phyloP scores from a whole-genome alignment of 1,140 invertebrate genomes.

The Apis dorsata region DNA sequence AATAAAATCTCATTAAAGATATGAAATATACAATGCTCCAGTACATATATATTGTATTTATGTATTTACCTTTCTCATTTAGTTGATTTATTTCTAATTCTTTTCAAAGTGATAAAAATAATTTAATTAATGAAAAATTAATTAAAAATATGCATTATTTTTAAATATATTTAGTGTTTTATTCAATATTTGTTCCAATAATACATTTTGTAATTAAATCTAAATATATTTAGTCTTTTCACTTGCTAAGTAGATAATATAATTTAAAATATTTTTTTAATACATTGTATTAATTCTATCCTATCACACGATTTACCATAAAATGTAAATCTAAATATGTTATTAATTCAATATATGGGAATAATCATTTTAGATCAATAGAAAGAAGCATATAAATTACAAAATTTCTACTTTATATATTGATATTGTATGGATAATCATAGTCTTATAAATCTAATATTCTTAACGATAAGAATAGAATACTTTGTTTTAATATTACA shows the following conservation, averaged over 20 bases:
- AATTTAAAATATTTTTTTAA: conserved; percentile 40
- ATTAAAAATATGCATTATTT: conserved; percentile 8
- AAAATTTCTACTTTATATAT: conserved; percentile 11
- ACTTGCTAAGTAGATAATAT: conserved; percentile 16
- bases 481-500: conserved; percentile 36
- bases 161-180: conserved; percentile 54
- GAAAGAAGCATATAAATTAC: conserved; percentile 24
- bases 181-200: conserved; percentile 45
- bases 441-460: conserved; percentile 17
- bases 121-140: not conserved
- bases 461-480: conserved; percentile 43
- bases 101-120: not conserved
- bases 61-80: conserved; percentile 32
- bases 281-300: conserved; percentile 37
- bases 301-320: conserved; percentile 40
- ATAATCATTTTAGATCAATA: conserved; percentile 16
- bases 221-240: conserved; percentile 29
- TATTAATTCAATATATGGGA: not conserved
- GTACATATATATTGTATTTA: conserved; percentile 48
- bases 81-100: not conserved
- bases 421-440: not conserved
- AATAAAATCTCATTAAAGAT: conserved; percentile 59
- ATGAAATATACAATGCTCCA: conserved; percentile 61
- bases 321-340: conserved; percentile 33
- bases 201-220: conserved; percentile 25